Percentiles rank a stretch among this genome's conserved stretches.
These are phyloP conservation scores for Grammomys surdaster DNA, from an alignment of 2,113 vertebrate species.

Conservation along the genomic window DNA sequence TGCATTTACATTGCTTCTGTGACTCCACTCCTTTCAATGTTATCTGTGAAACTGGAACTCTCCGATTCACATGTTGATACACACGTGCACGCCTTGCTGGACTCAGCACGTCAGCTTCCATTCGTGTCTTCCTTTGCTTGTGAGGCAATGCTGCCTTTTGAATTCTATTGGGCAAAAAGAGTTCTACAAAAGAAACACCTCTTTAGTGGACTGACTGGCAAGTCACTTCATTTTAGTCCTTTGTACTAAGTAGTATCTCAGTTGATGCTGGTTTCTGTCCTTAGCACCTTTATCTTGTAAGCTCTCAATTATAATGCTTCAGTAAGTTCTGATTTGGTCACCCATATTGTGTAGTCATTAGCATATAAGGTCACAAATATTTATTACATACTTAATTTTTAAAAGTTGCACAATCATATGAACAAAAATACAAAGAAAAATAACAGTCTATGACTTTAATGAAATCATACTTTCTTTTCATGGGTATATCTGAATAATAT, in stretches of 20 bases:
- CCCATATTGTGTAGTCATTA: neutral
- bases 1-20: neutral
- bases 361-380: neutral
- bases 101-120: neutral
- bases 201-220: neutral
- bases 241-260: neutral
- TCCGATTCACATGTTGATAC: neutral
- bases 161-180: neutral
- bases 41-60: neutral
- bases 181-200: conserved; percentile 22
- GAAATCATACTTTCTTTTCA: conserved; percentile 6
- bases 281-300: neutral
- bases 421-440: conserved; percentile 49
- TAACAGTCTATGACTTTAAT: neutral
- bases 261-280: neutral
- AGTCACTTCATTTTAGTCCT: conserved; percentile 20
- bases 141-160: neutral
- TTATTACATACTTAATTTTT: neutral
- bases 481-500: neutral
- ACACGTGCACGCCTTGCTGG: neutral
- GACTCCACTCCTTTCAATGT: neutral
- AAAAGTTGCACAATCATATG: neutral
- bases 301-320: neutral
- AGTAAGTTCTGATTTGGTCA: conserved; percentile 5
- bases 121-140: neutral